Base-by-base conservation (phyloP, 2,888 invertebrate genomes). In the Xestobium rufovillosum region DNA sequence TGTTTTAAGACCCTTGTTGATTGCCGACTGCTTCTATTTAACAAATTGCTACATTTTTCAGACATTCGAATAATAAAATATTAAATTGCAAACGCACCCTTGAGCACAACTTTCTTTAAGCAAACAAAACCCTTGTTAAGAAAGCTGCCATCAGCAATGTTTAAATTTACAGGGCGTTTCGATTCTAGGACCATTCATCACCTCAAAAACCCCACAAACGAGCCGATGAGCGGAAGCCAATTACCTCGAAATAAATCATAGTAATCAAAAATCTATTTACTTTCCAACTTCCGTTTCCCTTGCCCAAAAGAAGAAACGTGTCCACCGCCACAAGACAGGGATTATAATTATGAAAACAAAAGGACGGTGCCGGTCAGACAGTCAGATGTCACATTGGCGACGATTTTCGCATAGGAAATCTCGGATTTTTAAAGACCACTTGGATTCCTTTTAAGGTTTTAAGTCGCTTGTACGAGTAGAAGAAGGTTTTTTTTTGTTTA, bases 291-390 rank as follows among this genome's bases (percentile, higher is more conserved):
- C 42, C 46, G 47, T 44, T 45, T 43, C 45, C 42, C 41, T 44
- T 46, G 42, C 43, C 44, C 42, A 43, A 49, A n/a, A n/a, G n/a
- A n/a, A n/a, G n/a, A n/a, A n/a, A 52, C 53, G 53, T 53, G 52
- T 45, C 49, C 40, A 38, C 17, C 41, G 38, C 41, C 43, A 41
- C 38, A 49, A 50, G 45, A 42, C 37, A 39, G 10, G 49, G 53
- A 52, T 53, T 53, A 53, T 45, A 45, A 49, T 49, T 50, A 48
- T 38, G 41, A 49, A 49, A 44, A 48, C 47, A 48, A 51, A 51
- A 39, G 37, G 36, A 35, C 30, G 37, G 39, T 14, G 13, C 31
- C 31, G 26, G 34, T 39, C n/a, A n/a, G n/a, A n/a, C n/a, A n/a
- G n/a, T n/a, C n/a, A n/a, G n/a, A n/a, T n/a, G n/a, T n/a, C n/a